Conservation (phyloP, 23 tunicate species). For the Aplidium turbinatum region DNA sequence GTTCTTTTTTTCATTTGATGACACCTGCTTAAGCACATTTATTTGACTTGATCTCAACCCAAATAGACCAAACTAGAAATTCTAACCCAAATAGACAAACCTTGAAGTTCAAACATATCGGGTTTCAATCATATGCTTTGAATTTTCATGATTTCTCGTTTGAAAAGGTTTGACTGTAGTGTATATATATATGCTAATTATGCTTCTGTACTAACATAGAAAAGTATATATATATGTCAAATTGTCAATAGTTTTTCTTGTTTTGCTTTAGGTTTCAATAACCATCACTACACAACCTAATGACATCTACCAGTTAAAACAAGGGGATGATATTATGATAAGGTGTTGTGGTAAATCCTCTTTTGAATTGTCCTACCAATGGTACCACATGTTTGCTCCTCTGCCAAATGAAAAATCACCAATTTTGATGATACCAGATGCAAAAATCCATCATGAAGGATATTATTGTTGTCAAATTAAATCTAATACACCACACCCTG, state of each 20-base stretch:
- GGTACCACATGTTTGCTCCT: slow-evolving; percentile 14
- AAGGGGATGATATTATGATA: neutral
- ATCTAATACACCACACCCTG: too few species aligned
- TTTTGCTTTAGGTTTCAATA: neutral
- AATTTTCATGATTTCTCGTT: too few species aligned
- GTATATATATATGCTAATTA: too few species aligned
- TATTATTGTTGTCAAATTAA: slow-evolving; percentile 19
- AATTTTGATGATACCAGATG: slow-evolving; percentile 13
- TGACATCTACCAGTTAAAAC: neutral
- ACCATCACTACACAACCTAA: slow-evolving; percentile 9
- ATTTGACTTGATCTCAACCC: too few species aligned
- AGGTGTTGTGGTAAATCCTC: slow-evolving; percentile 4
- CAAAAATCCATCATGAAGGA: slow-evolving; percentile 9
- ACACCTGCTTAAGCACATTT: too few species aligned
- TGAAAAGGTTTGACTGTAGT: too few species aligned
- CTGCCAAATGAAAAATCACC: neutral
- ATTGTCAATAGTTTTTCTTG: neutral
- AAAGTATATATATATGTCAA: neutral
- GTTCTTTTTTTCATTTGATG: too few species aligned
- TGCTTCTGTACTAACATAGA: too few species aligned
- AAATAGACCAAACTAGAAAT: too few species aligned
- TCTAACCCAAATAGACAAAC: too few species aligned
- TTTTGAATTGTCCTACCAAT: neutral
- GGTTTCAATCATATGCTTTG: too few species aligned
- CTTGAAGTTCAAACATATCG: too few species aligned